phyloP scores from a whole-genome alignment of 1,140 invertebrate species.

The Phortica variegata region DNA sequence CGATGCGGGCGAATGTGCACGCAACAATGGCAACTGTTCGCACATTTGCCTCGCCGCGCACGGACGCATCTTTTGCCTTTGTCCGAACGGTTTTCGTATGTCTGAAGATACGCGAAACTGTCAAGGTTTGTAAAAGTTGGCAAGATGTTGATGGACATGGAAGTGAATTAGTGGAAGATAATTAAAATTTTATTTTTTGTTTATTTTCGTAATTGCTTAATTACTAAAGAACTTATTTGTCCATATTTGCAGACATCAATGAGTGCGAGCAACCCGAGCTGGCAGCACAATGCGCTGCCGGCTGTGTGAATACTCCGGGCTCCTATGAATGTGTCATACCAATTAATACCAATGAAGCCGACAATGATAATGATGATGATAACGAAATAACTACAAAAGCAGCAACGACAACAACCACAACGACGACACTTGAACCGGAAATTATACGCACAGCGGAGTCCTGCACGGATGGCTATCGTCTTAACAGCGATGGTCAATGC shows the following conservation, averaged over 20 bases:
- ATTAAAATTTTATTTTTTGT: too few relatives aligned
- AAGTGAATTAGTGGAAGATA: not conserved
- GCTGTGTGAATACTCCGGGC: constrained; percentile 70
- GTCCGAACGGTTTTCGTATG: constrained; percentile 61
- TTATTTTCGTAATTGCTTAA: too few relatives aligned
- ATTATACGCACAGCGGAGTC: not conserved
- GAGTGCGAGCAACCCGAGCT: constrained; percentile 64
- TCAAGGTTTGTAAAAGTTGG: constrained; percentile 52
- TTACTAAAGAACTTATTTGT: too few relatives aligned
- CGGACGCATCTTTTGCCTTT: constrained; percentile 63
- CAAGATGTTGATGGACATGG: constrained; percentile 28
- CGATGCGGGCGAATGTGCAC: constrained; percentile 65
- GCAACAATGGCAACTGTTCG: constrained; percentile 63
- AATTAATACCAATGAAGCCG: constrained; percentile 12
- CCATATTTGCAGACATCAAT: constrained; percentile 64
- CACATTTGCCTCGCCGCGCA: constrained; percentile 65
- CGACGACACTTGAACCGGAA: not conserved
- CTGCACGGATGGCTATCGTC: constrained; percentile 57
- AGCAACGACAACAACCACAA: not conserved
- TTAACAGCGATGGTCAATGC: constrained; percentile 53
- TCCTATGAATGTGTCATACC: constrained; percentile 65
- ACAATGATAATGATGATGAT: constrained; percentile 2
- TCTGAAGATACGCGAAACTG: constrained; percentile 59
- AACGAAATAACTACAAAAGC: not conserved
- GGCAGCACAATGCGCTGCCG: constrained; percentile 61